These are phyloP conservation scores for Paratrypauchen microcephalus DNA, from an alignment of 2,797 vertebrate genomes.

Conservation along the genomic window DNA sequence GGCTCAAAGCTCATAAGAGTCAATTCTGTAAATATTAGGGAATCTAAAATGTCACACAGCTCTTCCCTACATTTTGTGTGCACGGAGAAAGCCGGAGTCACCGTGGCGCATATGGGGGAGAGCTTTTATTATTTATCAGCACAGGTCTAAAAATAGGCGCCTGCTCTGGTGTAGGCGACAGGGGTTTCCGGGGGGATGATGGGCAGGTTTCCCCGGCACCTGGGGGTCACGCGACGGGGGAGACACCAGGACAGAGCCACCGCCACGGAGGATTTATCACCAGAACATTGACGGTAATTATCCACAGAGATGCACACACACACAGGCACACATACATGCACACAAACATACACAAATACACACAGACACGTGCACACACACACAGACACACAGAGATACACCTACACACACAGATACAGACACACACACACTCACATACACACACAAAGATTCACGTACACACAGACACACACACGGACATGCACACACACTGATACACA, in stretches of 20 bases:
- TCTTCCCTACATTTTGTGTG: neutral
- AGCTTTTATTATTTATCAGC: conserved; percentile 70
- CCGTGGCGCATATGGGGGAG: conserved; percentile 49
- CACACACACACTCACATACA: neutral
- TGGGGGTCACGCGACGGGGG: conserved; percentile 49
- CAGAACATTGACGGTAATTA: neutral
- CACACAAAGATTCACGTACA: conserved; percentile 70
- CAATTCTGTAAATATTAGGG: too few relatives aligned
- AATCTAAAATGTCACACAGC: accelerated
- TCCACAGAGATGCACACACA: conserved; percentile 7
- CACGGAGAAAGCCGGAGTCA: conserved; percentile 30
- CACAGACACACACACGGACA: neutral
- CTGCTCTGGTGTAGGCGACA: conserved; percentile 50
- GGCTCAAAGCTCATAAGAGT: too few relatives aligned
- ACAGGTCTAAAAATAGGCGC: conserved; percentile 65
- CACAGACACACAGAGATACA: neutral
- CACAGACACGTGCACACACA: neutral
- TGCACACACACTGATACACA: too few relatives aligned
- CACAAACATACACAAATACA: neutral
- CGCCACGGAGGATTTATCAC: conserved; percentile 24
- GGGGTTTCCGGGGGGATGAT: conserved; percentile 67
- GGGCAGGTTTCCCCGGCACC: conserved; percentile 71
- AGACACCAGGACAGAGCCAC: conserved; percentile 35
- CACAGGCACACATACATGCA: too few relatives aligned
- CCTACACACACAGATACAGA: too few relatives aligned